Evolutionary conservation across 2,888 invertebrate genomes (phyloP).

Genomic region (Eucriotettix oculatus): DNA sequence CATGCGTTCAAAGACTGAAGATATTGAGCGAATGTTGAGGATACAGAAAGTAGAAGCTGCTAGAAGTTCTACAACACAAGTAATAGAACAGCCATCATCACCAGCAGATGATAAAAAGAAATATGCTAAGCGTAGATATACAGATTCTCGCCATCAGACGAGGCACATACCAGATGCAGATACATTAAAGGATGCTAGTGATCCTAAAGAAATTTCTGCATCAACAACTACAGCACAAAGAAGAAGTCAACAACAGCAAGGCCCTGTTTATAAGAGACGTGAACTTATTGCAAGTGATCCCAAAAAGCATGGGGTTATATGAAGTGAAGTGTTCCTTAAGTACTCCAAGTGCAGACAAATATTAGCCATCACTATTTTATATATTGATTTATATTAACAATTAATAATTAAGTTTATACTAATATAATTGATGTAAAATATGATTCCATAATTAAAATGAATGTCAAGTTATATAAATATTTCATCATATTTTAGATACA

Average conservation of each 20-base stretch:
- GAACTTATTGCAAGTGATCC: slow-evolving; percentile 67
- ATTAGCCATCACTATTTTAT: too few relatives aligned
- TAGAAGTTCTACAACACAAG: background rate
- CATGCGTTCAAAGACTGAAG: slow-evolving; percentile 45
- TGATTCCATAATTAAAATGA: too few relatives aligned
- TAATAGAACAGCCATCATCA: slow-evolving; percentile 24
- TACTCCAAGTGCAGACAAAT: too few relatives aligned
- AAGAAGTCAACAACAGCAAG: slow-evolving; percentile 17
- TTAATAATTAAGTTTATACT: too few relatives aligned
- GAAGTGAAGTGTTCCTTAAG: too few relatives aligned
- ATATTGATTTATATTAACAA: too few relatives aligned
- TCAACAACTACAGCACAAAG: slow-evolving; percentile 11
- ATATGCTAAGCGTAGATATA: slow-evolving; percentile 40
- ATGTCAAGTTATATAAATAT: too few relatives aligned
- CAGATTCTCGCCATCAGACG: slow-evolving; percentile 40
- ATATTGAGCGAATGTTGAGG: slow-evolving; percentile 39
- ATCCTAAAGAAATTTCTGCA: background rate
- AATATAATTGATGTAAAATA: too few relatives aligned
- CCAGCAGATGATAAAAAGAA: slow-evolving; percentile 39
- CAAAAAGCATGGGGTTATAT: slow-evolving; percentile 18
- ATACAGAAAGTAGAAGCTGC: slow-evolving; percentile 4
- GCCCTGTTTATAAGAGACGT: slow-evolving; percentile 56
- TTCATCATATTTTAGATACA: too few relatives aligned
- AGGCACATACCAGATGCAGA: slow-evolving; percentile 38
- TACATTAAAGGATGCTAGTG: slow-evolving; percentile 21